phyloP scores from a whole-genome alignment of 2,113 vertebrate genomes.

The Amia ocellicauda region DNA sequence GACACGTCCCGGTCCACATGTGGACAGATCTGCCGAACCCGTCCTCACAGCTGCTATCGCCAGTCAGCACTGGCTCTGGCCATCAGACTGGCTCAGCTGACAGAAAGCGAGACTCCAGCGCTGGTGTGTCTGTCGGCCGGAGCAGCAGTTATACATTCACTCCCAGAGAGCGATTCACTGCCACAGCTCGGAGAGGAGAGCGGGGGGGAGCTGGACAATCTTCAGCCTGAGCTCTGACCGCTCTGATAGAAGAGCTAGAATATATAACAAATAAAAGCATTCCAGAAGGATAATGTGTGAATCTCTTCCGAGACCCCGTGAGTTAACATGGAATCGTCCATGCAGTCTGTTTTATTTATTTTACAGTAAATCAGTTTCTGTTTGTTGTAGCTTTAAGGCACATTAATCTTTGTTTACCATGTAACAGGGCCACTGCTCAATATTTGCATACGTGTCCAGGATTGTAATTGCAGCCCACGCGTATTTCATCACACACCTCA shows the following conservation, averaged over 20 bases:
- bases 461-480: constrained; percentile 22
- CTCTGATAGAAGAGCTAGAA: constrained; percentile 53
- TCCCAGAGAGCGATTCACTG: constrained; percentile 61
- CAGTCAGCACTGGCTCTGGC: constrained; percentile 44
- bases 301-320: constrained; percentile 37
- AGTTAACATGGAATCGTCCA: too few relatives aligned
- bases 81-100: constrained; percentile 51
- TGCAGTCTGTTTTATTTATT: too few relatives aligned
- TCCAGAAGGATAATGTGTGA: constrained; percentile 28
- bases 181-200: constrained; percentile 40
- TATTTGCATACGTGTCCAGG: constrained; percentile 34
- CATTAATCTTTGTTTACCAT: constrained; percentile 60
- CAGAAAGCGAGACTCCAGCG: constrained; percentile 63
- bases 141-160: constrained; percentile 74
- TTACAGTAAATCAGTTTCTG: constrained; percentile 44
- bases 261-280: too few relatives aligned
- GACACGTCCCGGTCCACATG: constrained; percentile 60
- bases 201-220: constrained; percentile 39
- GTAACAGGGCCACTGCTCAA: constrained; percentile 38
- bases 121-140: constrained; percentile 68
- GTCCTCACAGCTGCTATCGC: constrained; percentile 55
- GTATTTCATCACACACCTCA: background rate
- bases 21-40: constrained; percentile 42
- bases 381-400: constrained; percentile 44
- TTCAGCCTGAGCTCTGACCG: constrained; percentile 54